These are phyloP conservation scores for Microplitis demolitor DNA, from an alignment of 1,140 invertebrate genomes.

Conservation along the genomic window DNA sequence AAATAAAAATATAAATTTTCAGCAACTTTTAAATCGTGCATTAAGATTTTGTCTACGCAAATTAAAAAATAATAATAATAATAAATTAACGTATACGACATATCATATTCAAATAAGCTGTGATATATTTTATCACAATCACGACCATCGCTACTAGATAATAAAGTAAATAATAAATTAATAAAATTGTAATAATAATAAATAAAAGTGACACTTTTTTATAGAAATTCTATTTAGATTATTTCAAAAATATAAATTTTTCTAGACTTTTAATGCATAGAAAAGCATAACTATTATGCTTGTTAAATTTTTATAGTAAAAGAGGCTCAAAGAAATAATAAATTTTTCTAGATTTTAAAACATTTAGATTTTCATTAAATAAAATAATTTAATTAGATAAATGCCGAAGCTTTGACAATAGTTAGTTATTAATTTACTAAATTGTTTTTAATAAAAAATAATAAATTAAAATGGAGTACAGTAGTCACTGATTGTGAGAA, in stretches of 20 bases:
- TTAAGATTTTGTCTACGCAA: background rate
- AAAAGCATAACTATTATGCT: too few relatives aligned
- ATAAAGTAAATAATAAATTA: constrained; percentile 23
- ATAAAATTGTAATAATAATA: background rate
- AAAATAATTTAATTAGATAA: background rate
- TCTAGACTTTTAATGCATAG: too few relatives aligned
- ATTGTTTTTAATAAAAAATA: background rate
- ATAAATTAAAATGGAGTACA: background rate
- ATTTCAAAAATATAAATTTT: too few relatives aligned
- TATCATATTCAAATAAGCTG: constrained; percentile 53
- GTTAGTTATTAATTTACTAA: too few relatives aligned
- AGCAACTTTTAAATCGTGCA: background rate
- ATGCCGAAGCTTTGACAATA: constrained; percentile 1
- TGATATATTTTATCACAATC: constrained; percentile 41
- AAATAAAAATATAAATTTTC: background rate
- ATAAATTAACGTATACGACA: constrained; percentile 38
- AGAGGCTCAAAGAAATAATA: background rate
- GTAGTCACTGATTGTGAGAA: background rate
- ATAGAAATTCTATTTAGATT: too few relatives aligned
- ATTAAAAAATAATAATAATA: background rate
- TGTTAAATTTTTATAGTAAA: too few relatives aligned
- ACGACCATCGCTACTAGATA: too few relatives aligned
- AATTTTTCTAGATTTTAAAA: too few relatives aligned
- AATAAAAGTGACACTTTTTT: background rate
- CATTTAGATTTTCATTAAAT: background rate